These are phyloP conservation scores for Pelobates fuscus DNA, from an alignment of 2,113 vertebrate species.

Conservation along the genomic window DNA sequence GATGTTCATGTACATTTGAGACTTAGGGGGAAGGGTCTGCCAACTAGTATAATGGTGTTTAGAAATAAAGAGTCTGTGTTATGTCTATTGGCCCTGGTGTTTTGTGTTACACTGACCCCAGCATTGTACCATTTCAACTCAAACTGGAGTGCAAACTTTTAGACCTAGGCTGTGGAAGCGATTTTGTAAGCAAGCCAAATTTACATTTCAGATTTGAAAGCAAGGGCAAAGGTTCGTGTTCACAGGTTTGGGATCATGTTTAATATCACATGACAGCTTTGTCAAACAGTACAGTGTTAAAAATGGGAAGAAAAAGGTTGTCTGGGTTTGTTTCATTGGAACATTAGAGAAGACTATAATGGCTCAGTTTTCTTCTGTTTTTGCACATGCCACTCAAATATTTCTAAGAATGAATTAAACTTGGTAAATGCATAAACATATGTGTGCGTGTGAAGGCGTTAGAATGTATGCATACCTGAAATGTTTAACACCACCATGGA, in stretches of 20 bases:
- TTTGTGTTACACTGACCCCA: slow-evolving; percentile 78
- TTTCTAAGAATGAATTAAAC: too few relatives aligned
- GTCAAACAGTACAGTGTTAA: slow-evolving; percentile 68
- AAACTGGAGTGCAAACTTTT: slow-evolving; percentile 58
- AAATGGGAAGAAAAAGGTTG: slow-evolving; percentile 53
- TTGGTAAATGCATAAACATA: not conserved
- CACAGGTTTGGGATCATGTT: slow-evolving; percentile 74
- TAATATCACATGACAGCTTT: slow-evolving; percentile 83
- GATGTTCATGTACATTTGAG: slow-evolving; percentile 51
- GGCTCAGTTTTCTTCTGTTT: not conserved
- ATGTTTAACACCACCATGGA: too few relatives aligned
- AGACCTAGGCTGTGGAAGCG: slow-evolving; percentile 59
- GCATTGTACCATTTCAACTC: slow-evolving; percentile 66
- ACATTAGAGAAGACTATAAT: slow-evolving; percentile 38
- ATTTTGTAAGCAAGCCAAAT: slow-evolving; percentile 70
- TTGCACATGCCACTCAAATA: not conserved
- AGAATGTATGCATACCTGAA: too few relatives aligned
- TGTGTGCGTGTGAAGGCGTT: too few relatives aligned
- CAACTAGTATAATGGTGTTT: slow-evolving; percentile 60
- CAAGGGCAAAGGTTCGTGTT: slow-evolving; percentile 77
- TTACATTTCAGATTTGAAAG: slow-evolving; percentile 69
- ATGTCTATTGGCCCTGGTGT: slow-evolving; percentile 77
- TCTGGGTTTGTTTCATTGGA: slow-evolving; percentile 64
- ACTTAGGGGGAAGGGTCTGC: slow-evolving; percentile 57
- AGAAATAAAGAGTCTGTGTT: slow-evolving; percentile 82